These are phyloP conservation scores for Prionailurus bengalensis DNA, from an alignment of 2,113 vertebrate genomes.

Conservation along the genomic window DNA sequence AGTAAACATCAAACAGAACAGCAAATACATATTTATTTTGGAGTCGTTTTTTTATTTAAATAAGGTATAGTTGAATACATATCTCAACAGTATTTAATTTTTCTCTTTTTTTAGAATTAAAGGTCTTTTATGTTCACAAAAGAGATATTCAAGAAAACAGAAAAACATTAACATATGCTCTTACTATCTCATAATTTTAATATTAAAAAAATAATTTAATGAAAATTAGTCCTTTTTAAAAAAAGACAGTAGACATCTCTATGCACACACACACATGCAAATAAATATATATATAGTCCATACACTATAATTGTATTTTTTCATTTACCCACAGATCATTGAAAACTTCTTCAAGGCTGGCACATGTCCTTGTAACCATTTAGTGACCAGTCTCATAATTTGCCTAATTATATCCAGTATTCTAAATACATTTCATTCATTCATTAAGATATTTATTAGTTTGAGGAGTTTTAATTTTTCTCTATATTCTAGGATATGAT, in stretches of 20 bases:
- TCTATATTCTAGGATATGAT: background rate
- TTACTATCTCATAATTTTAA: background rate
- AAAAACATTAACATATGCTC: background rate
- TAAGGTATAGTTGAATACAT: background rate
- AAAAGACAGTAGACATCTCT: background rate
- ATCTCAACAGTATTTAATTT: background rate
- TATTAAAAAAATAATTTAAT: slow-evolving; percentile 16
- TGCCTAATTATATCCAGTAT: background rate
- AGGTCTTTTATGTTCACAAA: background rate
- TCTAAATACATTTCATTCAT: background rate
- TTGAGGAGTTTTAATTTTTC: background rate
- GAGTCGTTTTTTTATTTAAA: background rate
- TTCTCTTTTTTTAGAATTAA: background rate
- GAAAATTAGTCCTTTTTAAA: background rate
- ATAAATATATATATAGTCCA: background rate
- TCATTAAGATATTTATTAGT: background rate
- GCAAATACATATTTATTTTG: background rate
- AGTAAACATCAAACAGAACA: background rate
- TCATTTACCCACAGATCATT: background rate
- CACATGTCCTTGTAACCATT: background rate
- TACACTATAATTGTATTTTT: background rate
- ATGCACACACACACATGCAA: background rate
- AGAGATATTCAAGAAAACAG: background rate
- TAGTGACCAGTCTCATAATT: background rate
- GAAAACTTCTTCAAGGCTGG: background rate